A percentile compares a stretch with the other conserved stretches of the same genome.
These are phyloP conservation scores for Gadopsis marmoratus DNA, from an alignment of 2,797 vertebrate genomes.

Conservation along the genomic window DNA sequence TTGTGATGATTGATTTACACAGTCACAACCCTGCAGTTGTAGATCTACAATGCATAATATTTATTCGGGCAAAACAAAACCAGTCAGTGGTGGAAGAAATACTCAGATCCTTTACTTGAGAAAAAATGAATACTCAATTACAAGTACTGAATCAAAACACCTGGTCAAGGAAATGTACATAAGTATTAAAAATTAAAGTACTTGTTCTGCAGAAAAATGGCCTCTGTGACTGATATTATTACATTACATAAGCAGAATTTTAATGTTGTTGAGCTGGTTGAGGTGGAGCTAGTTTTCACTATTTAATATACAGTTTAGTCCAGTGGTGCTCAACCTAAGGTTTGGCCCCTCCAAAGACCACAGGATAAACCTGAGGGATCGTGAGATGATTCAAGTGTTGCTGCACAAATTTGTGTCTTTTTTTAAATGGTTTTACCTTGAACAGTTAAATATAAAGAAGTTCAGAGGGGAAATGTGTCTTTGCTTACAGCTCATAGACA, in stretches of 20 bases:
- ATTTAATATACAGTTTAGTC: neutral
- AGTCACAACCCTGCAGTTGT: slow-evolving; percentile 3
- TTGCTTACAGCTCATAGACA: neutral
- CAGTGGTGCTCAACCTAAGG: neutral
- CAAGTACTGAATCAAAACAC: neutral
- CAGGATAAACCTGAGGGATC: neutral
- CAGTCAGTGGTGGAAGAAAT: neutral
- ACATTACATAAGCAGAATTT: neutral
- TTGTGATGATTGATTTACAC: slow-evolving; percentile 46
- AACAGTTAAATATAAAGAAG: neutral
- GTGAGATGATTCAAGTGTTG: neutral
- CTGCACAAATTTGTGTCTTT: neutral
- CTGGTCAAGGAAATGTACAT: neutral
- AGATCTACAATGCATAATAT: slow-evolving; percentile 28
- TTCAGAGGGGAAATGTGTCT: neutral
- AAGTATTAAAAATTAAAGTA: neutral
- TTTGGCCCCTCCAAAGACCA: neutral
- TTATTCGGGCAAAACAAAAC: neutral
- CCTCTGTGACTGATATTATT: neutral
- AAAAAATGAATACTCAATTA: neutral
- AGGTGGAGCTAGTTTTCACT: neutral
- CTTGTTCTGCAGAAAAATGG: neutral
- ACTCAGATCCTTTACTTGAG: neutral
- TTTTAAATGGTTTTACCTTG: neutral
- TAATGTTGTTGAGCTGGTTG: neutral